Evolutionary conservation across 1,140 invertebrate species (phyloP), one percentile per base, ranked within the genome.

Genomic region (Heliothis virescens): DNA sequence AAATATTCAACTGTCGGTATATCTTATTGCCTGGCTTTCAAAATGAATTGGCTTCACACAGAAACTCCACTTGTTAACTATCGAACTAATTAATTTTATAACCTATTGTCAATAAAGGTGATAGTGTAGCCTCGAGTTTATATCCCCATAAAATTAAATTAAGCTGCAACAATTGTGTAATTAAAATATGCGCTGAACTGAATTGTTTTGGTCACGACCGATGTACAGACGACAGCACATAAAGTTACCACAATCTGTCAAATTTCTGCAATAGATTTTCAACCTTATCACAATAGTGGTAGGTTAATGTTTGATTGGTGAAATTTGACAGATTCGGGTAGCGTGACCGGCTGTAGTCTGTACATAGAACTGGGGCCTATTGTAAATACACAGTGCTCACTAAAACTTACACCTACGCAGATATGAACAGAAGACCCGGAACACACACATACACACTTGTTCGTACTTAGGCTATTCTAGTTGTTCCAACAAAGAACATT

Each of bases 401-500:
- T 48, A 53, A 53, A 12, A 15, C 26, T 26, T 9, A 72, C 52
- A 72, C 69, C 50, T 55, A 57, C 52, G 55, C 18, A 69, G 13
- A 52, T 4, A 60, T 59, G 18, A 63, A 65, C 52, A 53, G 47
- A 65, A 65, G 47, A 78, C 52, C 62, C 34, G 50, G 48, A 67
- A 57, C 21, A 63, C 29, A 55, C n/a, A 41, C 16, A 62, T n/a
- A 65, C 18, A 57, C 53, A 57, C 53, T 73, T 79, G 47, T 55
- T 52, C n/a, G 41, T 59, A 79, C 55, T 9, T 18, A 57, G 41
- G 3, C 48, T 47, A 75, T 63, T 77, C 29, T 53, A 53, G 71
- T 62, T 74, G 57, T 72, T 73, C 65, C n/a, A 72, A 71, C 67
- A 48, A 59, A 29, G 55, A 79, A 74, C 65, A 53, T 74, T 79